phyloP scores from a whole-genome alignment of 53 echinoderm and acorn worm species.

The Astropecten irregularis region DNA sequence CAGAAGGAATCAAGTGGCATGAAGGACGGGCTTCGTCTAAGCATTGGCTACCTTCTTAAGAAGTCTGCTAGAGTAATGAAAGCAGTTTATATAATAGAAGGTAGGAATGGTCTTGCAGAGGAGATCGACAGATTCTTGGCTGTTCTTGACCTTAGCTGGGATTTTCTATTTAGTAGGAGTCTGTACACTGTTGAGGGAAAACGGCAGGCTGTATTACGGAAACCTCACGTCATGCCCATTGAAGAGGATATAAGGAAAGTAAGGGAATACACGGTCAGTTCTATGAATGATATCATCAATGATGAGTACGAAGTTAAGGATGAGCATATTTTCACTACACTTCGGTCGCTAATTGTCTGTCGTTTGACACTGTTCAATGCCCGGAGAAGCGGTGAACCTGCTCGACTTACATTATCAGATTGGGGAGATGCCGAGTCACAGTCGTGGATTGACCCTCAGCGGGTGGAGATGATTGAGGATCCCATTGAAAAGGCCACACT shows the following conservation, averaged over 20 bases:
- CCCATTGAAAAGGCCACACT: neutral
- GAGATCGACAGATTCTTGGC: conserved; percentile 12
- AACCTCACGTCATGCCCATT: conserved; percentile 12
- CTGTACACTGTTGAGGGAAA: conserved; percentile 10
- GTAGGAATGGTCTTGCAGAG: neutral
- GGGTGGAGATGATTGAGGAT: neutral
- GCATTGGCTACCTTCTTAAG: conserved; percentile 32
- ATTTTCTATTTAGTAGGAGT: conserved; percentile 20
- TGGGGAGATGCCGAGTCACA: conserved; percentile 14
- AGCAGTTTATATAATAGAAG: conserved; percentile 8
- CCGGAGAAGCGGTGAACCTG: conserved; percentile 10
- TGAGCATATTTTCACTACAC: neutral
- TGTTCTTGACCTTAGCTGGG: conserved; percentile 30
- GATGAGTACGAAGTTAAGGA: conserved; percentile 9
- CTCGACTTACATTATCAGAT: neutral
- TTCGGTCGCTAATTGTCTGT: neutral
- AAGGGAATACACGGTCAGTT: conserved; percentile 7
- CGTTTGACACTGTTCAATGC: conserved; percentile 17
- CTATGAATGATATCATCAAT: conserved; percentile 6
- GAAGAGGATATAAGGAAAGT: conserved; percentile 15
- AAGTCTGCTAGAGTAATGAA: conserved; percentile 25
- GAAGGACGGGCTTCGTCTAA: conserved; percentile 14
- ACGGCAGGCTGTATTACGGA: conserved; percentile 22
- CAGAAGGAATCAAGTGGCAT: neutral
- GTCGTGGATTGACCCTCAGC: neutral